Evolutionary conservation across 1,140 invertebrate genomes (phyloP).

Genomic region (Thereuonema tuberculata): DNA sequence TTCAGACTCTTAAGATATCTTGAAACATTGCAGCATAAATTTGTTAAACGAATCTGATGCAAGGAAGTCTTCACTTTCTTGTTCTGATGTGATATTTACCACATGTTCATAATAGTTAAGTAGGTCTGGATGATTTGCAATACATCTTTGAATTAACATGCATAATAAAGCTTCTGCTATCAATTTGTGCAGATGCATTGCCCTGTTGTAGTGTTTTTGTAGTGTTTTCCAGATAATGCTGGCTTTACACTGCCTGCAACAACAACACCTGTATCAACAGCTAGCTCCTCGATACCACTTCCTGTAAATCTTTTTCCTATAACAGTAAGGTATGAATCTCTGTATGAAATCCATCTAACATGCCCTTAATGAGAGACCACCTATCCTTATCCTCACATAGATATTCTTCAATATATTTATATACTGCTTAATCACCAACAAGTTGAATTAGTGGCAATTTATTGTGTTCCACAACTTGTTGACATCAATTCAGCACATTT

Average conservation of each 20-base stretch:
- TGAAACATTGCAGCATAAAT: no score
- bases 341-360: slow-evolving; percentile 3
- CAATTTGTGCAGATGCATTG: slow-evolving; percentile 5
- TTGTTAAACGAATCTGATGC: not conserved
- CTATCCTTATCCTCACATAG: slow-evolving; percentile 1
- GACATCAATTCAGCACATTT: slow-evolving; percentile 8
- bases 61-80: slow-evolving; percentile 1
- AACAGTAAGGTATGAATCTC: slow-evolving; percentile 8
- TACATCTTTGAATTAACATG: slow-evolving; percentile 1
- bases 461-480: slow-evolving; percentile 5
- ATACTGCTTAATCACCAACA: slow-evolving; percentile 2
- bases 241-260: slow-evolving; percentile 8
- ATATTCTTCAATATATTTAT: slow-evolving; percentile 6
- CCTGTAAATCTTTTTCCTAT: slow-evolving; percentile 8
- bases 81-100: slow-evolving; percentile 1
- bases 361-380: not conserved
- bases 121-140: not conserved
- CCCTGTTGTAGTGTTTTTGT: no score
- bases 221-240: slow-evolving; percentile 8
- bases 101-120: slow-evolving; percentile 1
- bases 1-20: slow-evolving; percentile 1
- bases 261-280: slow-evolving; percentile 7
- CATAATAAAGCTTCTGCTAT: slow-evolving; percentile 7
- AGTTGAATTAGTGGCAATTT: slow-evolving; percentile 5
- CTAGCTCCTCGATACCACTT: slow-evolving; percentile 10